Conservation (phyloP, 2,888 invertebrate genomes). For the Anthophora plumipes region DNA sequence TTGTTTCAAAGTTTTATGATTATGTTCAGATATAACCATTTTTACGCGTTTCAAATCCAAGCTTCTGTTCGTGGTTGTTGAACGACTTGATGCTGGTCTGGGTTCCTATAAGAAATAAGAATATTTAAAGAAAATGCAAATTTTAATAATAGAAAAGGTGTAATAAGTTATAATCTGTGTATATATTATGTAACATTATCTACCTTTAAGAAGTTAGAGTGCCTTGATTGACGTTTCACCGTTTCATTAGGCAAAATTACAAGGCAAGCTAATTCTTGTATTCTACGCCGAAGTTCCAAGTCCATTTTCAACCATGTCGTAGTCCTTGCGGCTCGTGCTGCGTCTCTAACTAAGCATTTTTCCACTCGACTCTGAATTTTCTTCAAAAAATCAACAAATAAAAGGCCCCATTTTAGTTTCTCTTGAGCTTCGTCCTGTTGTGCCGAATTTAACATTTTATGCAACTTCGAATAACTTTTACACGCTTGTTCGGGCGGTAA, state of each 20-base stretch:
- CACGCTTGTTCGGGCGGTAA: constrained; percentile 94
- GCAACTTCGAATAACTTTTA: constrained; percentile 88
- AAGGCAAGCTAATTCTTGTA: constrained; percentile 88
- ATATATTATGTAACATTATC: not conserved
- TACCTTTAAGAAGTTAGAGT: constrained; percentile 81
- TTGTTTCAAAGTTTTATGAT: constrained; percentile 78
- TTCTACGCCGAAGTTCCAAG: constrained; percentile 87
- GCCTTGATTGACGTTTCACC: constrained; percentile 81
- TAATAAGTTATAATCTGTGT: not conserved
- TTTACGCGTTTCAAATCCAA: constrained; percentile 84
- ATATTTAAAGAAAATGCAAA: constrained; percentile 6
- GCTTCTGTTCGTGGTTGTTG: constrained; percentile 75
- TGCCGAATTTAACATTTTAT: constrained; percentile 79
- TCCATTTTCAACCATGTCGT: constrained; percentile 89
- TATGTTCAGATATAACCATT: constrained; percentile 83
- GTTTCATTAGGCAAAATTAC: constrained; percentile 84
- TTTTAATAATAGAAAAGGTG: not conserved
- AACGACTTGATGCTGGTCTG: constrained; percentile 75
- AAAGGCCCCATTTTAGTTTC: constrained; percentile 85
- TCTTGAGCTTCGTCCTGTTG: constrained; percentile 81
- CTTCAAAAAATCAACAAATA: constrained; percentile 87
- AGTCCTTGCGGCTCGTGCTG: constrained; percentile 88
- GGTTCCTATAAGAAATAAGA: constrained; percentile 72
- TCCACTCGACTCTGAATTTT: constrained; percentile 89
- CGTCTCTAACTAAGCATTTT: constrained; percentile 90